Evolutionary conservation across 1,140 invertebrate genomes (phyloP).

Genomic region (Saxidomus purpurata): DNA sequence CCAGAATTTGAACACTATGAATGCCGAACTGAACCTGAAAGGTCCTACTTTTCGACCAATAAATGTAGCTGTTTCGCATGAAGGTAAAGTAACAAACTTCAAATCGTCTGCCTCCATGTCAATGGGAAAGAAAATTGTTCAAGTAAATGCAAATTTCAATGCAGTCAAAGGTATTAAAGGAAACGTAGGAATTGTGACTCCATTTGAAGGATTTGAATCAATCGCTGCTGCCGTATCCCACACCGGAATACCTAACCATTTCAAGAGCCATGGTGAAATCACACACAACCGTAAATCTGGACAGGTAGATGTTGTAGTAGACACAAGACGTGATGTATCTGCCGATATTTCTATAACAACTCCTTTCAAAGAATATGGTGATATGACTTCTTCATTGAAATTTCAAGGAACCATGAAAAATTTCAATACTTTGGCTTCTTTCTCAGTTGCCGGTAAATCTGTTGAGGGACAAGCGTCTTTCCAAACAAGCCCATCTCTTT

Average conservation of each 20-base stretch:
- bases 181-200: background rate
- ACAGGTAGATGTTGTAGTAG: slow-evolving; percentile 20
- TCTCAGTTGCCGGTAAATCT: background rate
- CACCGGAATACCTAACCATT: background rate
- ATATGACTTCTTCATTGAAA: background rate
- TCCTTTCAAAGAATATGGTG: background rate
- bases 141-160: slow-evolving; percentile 22
- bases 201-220: slow-evolving; percentile 45
- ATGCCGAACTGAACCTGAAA: slow-evolving; percentile 30
- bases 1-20: slow-evolving; percentile 43
- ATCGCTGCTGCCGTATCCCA: slow-evolving; percentile 6
- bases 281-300: slow-evolving; percentile 24
- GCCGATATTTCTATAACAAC: background rate
- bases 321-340: slow-evolving; percentile 10
- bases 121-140: slow-evolving; percentile 33
- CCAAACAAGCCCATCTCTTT: background rate
- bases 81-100: slow-evolving; percentile 18
- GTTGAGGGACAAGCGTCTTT: slow-evolving; percentile 22
- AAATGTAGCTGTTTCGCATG: slow-evolving; percentile 5
- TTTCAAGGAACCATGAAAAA: slow-evolving; percentile 3
- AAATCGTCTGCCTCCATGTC: slow-evolving; percentile 34
- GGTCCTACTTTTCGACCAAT: slow-evolving; percentile 18
- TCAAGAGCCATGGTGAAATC: slow-evolving; percentile 27
- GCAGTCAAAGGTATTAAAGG: slow-evolving; percentile 27
- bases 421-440: slow-evolving; percentile 36